Evolutionary conservation across 2,888 invertebrate genomes (phyloP).

Genomic region (Papilio protenor): DNA sequence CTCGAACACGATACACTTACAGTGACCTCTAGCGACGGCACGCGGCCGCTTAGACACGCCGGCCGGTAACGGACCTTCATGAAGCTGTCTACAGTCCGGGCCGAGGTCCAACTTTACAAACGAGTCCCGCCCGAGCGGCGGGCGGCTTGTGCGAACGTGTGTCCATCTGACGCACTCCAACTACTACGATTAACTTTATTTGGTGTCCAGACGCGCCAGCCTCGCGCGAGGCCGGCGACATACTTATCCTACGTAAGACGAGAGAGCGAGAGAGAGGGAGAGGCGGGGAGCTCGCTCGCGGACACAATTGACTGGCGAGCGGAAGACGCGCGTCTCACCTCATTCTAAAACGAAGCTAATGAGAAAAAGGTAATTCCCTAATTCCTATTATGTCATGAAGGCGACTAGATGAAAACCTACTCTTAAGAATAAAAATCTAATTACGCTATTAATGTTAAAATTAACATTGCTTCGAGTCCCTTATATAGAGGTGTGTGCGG

Average conservation of each 20-base stretch:
- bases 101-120: conserved; percentile 74
- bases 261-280: conserved; percentile 52
- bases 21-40: conserved; percentile 73
- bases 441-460: conserved; percentile 82
- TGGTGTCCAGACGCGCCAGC: conserved; percentile 81
- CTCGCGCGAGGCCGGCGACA: conserved; percentile 66
- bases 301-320: conserved; percentile 75
- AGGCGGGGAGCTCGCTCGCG: conserved; percentile 54
- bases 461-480: conserved; percentile 82
- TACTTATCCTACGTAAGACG: conserved; percentile 69
- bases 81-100: conserved; percentile 82
- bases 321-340: conserved; percentile 66
- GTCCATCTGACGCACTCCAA: conserved; percentile 40
- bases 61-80: conserved; percentile 77
- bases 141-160: conserved; percentile 62
- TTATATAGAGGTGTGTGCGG: conserved; percentile 64
- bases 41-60: conserved; percentile 68
- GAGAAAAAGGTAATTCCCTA: conserved; percentile 82
- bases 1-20: conserved; percentile 72
- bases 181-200: conserved; percentile 63
- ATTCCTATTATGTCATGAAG: conserved; percentile 82
- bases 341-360: conserved; percentile 74
- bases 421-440: conserved; percentile 83
- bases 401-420: conserved; percentile 84
- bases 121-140: conserved; percentile 44